phyloP scores from a whole-genome alignment of 2,113 vertebrate genomes.

The Phaethornis superciliosus region DNA sequence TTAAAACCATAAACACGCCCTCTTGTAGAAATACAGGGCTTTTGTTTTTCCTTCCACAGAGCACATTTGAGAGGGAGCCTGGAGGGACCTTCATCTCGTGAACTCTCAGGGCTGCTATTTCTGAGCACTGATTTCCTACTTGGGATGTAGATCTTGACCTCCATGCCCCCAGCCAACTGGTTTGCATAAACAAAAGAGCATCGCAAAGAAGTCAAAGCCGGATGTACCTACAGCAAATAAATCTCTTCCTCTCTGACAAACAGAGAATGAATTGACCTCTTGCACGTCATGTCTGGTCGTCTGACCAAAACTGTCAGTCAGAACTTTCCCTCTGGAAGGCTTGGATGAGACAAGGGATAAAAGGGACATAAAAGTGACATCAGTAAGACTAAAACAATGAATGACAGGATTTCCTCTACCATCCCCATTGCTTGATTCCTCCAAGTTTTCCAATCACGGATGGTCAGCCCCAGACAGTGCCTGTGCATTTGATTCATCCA shows the following conservation, averaged over 20 bases:
- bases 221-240: conserved; percentile 75
- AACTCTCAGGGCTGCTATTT: conserved; percentile 66
- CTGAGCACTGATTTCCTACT: conserved; percentile 65
- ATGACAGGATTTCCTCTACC: conserved; percentile 60
- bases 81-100: conserved; percentile 39
- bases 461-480: not conserved
- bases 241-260: conserved; percentile 73
- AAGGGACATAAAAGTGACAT: conserved; percentile 59
- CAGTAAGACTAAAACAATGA: conserved; percentile 49
- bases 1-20: not conserved
- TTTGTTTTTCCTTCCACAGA: not conserved
- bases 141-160: conserved; percentile 71
- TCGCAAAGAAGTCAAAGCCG: conserved; percentile 56
- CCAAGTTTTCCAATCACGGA: not conserved
- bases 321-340: conserved; percentile 51
- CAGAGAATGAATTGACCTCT: conserved; percentile 65
- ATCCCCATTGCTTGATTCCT: conserved; percentile 35
- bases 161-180: not conserved
- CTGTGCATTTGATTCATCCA: conserved; percentile 2
- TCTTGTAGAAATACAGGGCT: not conserved
- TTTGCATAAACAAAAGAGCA: conserved; percentile 74
- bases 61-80: not conserved
- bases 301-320: conserved; percentile 59
- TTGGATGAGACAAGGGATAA: conserved; percentile 38
- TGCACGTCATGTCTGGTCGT: conserved; percentile 60